phyloP scores from a whole-genome alignment of 2,888 invertebrate genomes.

The Ephialtes manifestator region DNA sequence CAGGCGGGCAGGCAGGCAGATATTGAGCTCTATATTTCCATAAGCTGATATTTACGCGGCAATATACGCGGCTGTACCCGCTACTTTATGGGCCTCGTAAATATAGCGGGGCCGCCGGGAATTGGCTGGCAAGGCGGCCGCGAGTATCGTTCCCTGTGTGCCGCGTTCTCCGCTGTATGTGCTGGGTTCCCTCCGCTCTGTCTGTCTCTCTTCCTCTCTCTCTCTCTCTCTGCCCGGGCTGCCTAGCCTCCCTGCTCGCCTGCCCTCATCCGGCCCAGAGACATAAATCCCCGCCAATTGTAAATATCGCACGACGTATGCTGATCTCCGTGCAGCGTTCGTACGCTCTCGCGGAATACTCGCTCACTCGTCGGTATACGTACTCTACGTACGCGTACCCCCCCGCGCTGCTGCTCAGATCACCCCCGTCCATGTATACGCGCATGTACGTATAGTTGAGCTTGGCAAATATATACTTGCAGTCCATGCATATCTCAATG shows the following conservation, averaged over 20 bases:
- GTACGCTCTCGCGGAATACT: conserved; percentile 62
- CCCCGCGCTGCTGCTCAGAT: conserved; percentile 38
- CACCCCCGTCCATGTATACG: conserved; percentile 15
- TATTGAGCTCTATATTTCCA: conserved; percentile 88
- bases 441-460: neutral
- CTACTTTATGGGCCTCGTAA: conserved; percentile 86
- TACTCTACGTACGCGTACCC: conserved; percentile 13
- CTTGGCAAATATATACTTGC: conserved; percentile 34
- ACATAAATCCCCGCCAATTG: conserved; percentile 84
- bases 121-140: conserved; percentile 84
- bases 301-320: conserved; percentile 84
- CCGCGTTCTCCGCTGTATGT: conserved; percentile 58
- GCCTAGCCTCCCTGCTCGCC: conserved; percentile 57
- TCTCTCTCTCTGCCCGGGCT: conserved; percentile 68
- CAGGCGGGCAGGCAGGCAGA: conserved; percentile 84
- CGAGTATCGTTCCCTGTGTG: conserved; percentile 74
- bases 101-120: conserved; percentile 85
- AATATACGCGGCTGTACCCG: conserved; percentile 85
- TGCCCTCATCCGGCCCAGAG: conserved; percentile 70
- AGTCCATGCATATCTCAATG: conserved; percentile 16
- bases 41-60: conserved; percentile 88
- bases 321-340: conserved; percentile 78
- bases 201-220: conserved; percentile 62
- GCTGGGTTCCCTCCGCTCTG: conserved; percentile 31
- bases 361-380: conserved; percentile 62